Percentiles rank a stretch among this genome's conserved stretches.
phyloP scores from a whole-genome alignment of 2,797 vertebrate species.

The Alexandromys oeconomus region DNA sequence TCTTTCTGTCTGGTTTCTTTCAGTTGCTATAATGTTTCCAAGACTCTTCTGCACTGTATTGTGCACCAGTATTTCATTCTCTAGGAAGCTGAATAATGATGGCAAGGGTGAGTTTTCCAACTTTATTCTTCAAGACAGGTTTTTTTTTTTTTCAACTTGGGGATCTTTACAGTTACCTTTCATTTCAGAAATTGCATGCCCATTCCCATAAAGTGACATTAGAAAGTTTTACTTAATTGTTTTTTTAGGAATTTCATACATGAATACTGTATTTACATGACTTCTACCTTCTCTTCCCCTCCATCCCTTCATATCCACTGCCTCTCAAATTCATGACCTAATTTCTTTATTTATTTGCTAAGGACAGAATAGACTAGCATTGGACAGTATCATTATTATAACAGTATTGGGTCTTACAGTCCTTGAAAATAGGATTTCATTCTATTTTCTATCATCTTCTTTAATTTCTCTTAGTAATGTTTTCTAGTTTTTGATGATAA shows the following conservation, averaged over 20 bases:
- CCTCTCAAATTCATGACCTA: background rate
- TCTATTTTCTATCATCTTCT: background rate
- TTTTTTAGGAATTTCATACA: background rate
- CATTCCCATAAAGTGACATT: background rate
- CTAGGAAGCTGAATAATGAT: background rate
- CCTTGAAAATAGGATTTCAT: background rate
- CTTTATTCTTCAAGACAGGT: background rate
- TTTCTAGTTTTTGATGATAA: background rate
- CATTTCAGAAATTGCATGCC: background rate
- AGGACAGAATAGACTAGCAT: background rate
- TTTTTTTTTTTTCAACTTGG: background rate
- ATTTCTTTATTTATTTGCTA: background rate
- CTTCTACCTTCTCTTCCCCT: background rate
- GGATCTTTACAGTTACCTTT: background rate
- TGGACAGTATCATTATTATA: background rate
- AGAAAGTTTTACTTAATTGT: background rate
- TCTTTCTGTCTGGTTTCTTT: background rate
- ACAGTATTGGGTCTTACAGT: background rate
- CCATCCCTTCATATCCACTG: background rate
- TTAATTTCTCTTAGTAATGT: background rate
- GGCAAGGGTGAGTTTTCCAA: background rate
- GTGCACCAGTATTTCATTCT: background rate
- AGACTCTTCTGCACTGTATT: background rate
- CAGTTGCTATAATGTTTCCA: conserved; percentile 6
- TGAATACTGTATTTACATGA: background rate